phyloP scores from a whole-genome alignment of 2,113 vertebrate species.

The Tauraco erythrolophus region DNA sequence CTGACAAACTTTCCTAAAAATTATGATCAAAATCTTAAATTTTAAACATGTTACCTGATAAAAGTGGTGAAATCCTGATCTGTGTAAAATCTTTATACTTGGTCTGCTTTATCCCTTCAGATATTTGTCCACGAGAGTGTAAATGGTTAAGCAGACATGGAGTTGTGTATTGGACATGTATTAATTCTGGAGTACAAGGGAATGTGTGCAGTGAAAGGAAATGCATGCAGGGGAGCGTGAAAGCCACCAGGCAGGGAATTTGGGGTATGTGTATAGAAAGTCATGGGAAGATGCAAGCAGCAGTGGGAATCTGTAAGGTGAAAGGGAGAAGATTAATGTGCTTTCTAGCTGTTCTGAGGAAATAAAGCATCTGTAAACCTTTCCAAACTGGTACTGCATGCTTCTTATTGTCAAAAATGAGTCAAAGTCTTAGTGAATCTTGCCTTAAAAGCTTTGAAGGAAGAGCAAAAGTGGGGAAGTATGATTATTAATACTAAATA shows the following conservation, averaged over 20 bases:
- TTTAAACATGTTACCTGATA: not conserved
- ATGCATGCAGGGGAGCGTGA: not conserved
- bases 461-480: not conserved
- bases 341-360: not conserved
- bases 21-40: not conserved
- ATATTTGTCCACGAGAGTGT: not conserved
- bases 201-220: not conserved
- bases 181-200: not conserved
- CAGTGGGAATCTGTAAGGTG: not conserved
- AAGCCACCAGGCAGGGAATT: not conserved
- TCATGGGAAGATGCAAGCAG: conserved; percentile 25
- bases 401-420: not conserved
- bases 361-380: not conserved
- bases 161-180: not conserved
- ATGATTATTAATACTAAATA: not conserved
- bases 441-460: not conserved
- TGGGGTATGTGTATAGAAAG: not conserved
- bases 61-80: not conserved
- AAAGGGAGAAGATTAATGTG: not conserved
- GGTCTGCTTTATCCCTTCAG: not conserved
- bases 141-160: not conserved
- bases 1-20: not conserved
- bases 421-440: not conserved
- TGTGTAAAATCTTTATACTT: not conserved
- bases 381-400: not conserved